These are phyloP conservation scores for Seira musarum DNA, from an alignment of 2,888 invertebrate species.

Conservation along the genomic window DNA sequence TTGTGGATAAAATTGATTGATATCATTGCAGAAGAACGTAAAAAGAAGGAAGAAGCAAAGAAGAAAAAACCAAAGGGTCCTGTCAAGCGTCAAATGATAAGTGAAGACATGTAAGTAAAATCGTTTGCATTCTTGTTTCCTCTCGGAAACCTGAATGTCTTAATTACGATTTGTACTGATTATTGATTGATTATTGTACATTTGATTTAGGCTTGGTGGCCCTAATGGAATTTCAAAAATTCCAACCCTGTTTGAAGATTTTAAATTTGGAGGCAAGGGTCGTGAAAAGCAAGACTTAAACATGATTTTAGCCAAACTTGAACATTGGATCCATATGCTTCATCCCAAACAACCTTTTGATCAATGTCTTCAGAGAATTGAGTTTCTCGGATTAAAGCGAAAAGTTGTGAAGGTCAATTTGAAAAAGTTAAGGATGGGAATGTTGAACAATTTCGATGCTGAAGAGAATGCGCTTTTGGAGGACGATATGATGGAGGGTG, in stretches of 20 bases:
- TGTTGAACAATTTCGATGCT: slow-evolving; percentile 72
- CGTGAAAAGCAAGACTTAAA: slow-evolving; percentile 88
- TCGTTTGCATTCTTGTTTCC: no score
- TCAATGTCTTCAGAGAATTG: slow-evolving; percentile 85
- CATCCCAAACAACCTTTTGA: slow-evolving; percentile 92
- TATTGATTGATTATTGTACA: background rate
- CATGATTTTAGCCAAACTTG: slow-evolving; percentile 83
- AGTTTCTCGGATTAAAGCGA: slow-evolving; percentile 87
- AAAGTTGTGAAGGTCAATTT: slow-evolving; percentile 75
- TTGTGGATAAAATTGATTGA: background rate
- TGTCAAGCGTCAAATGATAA: slow-evolving; percentile 55
- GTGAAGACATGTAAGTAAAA: slow-evolving; percentile 67
- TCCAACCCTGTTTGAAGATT: slow-evolving; percentile 87
- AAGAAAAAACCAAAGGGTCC: slow-evolving; percentile 61
- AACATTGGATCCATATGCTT: slow-evolving; percentile 95
- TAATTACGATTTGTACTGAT: background rate
- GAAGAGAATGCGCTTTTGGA: slow-evolving; percentile 70
- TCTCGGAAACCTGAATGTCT: no score
- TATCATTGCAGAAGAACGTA: background rate
- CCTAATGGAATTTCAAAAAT: slow-evolving; percentile 87
- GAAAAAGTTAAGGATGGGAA: slow-evolving; percentile 77
- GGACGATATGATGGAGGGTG: slow-evolving; percentile 12
- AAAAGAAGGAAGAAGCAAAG: slow-evolving; percentile 46
- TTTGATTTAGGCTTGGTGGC: slow-evolving; percentile 73
- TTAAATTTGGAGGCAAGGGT: slow-evolving; percentile 87